These are phyloP conservation scores for Buceros bicornis DNA, from an alignment of 2,797 vertebrate genomes.

Conservation along the genomic window DNA sequence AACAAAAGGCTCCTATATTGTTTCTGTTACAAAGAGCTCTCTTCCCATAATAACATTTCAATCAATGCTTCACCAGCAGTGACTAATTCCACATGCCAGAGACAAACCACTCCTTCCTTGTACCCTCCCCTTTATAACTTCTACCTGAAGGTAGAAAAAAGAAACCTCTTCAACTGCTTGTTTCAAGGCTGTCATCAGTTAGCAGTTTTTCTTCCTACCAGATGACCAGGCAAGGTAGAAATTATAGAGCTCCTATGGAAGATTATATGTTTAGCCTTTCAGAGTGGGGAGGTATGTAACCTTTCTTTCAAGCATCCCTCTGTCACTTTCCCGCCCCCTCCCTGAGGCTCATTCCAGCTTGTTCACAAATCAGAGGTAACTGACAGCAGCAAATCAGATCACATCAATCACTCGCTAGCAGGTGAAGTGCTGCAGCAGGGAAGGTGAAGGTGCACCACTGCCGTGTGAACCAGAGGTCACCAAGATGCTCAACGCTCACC, in stretches of 20 bases:
- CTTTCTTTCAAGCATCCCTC: constrained; percentile 22
- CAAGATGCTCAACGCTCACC: rapidly evolving
- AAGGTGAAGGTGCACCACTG: rapidly evolving
- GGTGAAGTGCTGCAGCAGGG: background rate
- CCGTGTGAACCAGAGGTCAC: background rate
- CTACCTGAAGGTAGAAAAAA: background rate
- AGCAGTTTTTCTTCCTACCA: constrained; percentile 43
- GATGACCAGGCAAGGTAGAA: constrained; percentile 3
- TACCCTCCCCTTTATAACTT: background rate
- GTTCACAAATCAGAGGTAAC: constrained; percentile 65
- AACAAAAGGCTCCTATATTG: background rate
- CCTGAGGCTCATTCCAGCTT: constrained; percentile 68
- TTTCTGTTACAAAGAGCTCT: background rate
- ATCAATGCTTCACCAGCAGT: background rate
- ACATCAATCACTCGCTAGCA: constrained; percentile 25
- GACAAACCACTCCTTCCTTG: background rate
- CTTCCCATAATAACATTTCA: background rate
- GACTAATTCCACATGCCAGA: background rate
- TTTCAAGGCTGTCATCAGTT: constrained; percentile 54
- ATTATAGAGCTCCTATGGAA: constrained; percentile 22
- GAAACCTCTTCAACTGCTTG: background rate
- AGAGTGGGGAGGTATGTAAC: background rate
- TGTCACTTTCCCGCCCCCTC: constrained; percentile 24
- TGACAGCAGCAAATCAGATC: constrained; percentile 54
- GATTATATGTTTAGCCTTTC: background rate